Conservation (phyloP, 2,797 vertebrate genomes). For the Clarias laeviceps region DNA sequence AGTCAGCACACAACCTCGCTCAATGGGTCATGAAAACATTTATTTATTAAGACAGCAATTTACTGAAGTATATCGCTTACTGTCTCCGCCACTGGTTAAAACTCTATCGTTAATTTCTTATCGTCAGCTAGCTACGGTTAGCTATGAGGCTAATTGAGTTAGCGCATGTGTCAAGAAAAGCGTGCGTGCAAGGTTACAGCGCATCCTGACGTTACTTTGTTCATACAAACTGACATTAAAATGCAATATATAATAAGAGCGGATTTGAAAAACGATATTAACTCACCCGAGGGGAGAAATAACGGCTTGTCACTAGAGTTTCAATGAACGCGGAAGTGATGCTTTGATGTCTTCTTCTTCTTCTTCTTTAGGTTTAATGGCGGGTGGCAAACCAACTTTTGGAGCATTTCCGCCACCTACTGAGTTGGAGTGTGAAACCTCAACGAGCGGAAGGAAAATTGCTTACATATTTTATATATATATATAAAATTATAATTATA, state of each 20-base stretch:
- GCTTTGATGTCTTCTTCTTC: background rate
- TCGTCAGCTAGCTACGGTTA: constrained; percentile 3
- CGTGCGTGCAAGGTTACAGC: background rate
- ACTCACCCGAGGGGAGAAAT: background rate
- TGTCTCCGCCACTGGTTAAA: background rate
- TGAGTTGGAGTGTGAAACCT: too few species aligned
- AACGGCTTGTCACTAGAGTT: background rate
- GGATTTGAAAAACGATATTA: too few species aligned
- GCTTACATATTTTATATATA: too few species aligned
- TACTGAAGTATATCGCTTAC: background rate
- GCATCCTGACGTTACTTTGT: background rate
- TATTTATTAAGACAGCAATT: too few species aligned
- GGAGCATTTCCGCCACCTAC: too few species aligned
- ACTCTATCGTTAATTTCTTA: background rate
- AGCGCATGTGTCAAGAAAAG: background rate
- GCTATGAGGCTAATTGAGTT: background rate
- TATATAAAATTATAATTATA: too few species aligned
- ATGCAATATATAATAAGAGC: too few species aligned
- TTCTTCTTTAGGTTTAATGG: too few species aligned
- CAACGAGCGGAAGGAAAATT: too few species aligned
- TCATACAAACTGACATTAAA: background rate
- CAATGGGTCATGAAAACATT: background rate
- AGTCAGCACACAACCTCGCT: background rate
- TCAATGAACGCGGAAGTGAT: constrained; percentile 37
- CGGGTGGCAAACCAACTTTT: too few species aligned